A percentile compares a stretch with the other conserved stretches of the same genome.
These are phyloP conservation scores for Acipenser transmontanus DNA, from an alignment of 2,797 vertebrate genomes.

Conservation along the genomic window DNA sequence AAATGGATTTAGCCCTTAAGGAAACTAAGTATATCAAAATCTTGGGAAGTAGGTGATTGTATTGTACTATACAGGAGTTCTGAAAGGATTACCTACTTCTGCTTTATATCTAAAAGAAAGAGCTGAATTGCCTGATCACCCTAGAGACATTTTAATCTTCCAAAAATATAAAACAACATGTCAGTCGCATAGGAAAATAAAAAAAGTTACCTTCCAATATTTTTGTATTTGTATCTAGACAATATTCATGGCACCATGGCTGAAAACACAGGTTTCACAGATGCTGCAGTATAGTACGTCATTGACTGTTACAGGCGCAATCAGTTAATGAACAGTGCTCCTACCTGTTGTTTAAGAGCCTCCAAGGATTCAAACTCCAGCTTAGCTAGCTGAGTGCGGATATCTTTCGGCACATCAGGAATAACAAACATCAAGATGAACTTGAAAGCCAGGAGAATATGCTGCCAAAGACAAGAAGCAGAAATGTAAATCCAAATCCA, in stretches of 20 bases:
- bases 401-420: conserved; percentile 79
- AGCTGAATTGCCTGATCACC: conserved; percentile 18
- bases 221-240: neutral
- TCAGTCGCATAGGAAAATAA: neutral
- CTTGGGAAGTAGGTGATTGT: neutral
- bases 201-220: neutral
- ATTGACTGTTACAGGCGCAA: too few relatives aligned
- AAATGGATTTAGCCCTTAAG: neutral
- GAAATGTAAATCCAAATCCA: too few relatives aligned
- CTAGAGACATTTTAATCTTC: neutral
- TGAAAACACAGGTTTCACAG: too few relatives aligned
- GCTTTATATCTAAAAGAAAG: neutral
- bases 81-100: conserved; percentile 30
- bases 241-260: neutral
- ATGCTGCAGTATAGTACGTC: too few relatives aligned
- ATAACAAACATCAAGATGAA: conserved; percentile 88
- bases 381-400: conserved; percentile 71
- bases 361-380: conserved; percentile 61
- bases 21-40: neutral
- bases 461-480: conserved; percentile 56
- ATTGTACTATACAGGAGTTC: neutral
- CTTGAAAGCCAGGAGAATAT: conserved; percentile 79
- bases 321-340: neutral
- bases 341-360: too few relatives aligned
- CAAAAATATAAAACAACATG: conserved; percentile 1